Evolutionary conservation across 2,888 invertebrate genomes (phyloP).

Genomic region (Mimachlamys varia): DNA sequence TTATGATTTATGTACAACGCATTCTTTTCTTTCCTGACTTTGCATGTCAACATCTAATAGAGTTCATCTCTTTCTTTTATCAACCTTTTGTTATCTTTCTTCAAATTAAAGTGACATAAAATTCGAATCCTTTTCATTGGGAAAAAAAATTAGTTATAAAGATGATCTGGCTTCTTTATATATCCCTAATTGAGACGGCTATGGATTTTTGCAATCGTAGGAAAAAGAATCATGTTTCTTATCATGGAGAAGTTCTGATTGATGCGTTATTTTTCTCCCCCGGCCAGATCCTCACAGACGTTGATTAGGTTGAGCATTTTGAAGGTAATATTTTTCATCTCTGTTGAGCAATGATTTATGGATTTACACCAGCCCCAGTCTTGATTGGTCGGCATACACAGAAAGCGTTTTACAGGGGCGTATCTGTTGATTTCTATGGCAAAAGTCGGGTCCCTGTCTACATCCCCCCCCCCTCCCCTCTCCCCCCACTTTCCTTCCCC

Average conservation of each 20-base stretch:
- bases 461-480: too few relatives aligned
- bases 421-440: background rate
- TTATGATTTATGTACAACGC: background rate
- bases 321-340: slow-evolving; percentile 32
- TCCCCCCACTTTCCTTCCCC: too few relatives aligned
- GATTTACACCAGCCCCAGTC: background rate
- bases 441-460: background rate
- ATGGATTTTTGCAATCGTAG: background rate
- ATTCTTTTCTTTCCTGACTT: background rate
- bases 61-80: background rate
- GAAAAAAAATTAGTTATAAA: background rate
- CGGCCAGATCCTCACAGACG: background rate
- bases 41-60: background rate
- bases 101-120: background rate
- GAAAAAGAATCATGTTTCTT: background rate
- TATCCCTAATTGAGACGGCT: background rate
- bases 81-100: background rate
- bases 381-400: background rate
- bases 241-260: background rate
- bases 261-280: background rate
- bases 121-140: background rate
- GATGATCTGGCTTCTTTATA: background rate
- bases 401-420: background rate
- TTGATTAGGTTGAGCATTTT: slow-evolving; percentile 16
- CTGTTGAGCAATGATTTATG: slow-evolving; percentile 26